These are phyloP conservation scores for Calephelis nemesis DNA, from an alignment of 1,140 invertebrate genomes.

Conservation along the genomic window DNA sequence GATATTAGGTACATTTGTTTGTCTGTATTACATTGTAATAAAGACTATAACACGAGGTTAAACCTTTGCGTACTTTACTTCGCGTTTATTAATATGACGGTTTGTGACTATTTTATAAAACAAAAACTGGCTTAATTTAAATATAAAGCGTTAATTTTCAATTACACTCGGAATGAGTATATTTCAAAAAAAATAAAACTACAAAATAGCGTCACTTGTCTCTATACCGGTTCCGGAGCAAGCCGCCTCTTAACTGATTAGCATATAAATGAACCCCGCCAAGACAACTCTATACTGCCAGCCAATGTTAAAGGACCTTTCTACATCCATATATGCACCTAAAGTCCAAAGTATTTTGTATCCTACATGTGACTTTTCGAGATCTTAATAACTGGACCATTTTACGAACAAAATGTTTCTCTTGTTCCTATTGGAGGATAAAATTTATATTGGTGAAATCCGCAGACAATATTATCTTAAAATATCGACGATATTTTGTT, in stretches of 20 bases:
- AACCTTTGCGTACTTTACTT: too few species aligned
- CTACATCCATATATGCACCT: conserved; percentile 22
- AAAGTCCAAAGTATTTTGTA: conserved; percentile 4
- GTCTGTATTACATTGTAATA: too few species aligned
- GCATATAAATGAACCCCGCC: conserved; percentile 73
- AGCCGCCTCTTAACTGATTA: conserved; percentile 63
- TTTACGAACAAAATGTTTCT: not conserved
- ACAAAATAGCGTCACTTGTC: conserved; percentile 26
- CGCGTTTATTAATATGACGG: too few species aligned
- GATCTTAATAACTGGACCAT: conserved; percentile 5
- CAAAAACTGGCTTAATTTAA: not conserved
- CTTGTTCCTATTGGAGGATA: not conserved
- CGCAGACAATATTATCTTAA: conserved; percentile 35
- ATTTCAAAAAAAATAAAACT: conserved; percentile 1
- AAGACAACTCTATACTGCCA: conserved; percentile 69
- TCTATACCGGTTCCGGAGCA: conserved; percentile 52
- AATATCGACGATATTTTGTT: conserved; percentile 56
- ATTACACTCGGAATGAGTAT: not conserved
- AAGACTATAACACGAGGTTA: too few species aligned
- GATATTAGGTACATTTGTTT: too few species aligned
- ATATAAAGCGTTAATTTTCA: not conserved
- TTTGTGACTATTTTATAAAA: too few species aligned
- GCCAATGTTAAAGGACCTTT: conserved; percentile 42
- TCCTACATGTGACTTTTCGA: not conserved
- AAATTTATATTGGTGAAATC: conserved; percentile 6